phyloP scores from a whole-genome alignment of 2,888 invertebrate genomes.

The Idaea straminata region DNA sequence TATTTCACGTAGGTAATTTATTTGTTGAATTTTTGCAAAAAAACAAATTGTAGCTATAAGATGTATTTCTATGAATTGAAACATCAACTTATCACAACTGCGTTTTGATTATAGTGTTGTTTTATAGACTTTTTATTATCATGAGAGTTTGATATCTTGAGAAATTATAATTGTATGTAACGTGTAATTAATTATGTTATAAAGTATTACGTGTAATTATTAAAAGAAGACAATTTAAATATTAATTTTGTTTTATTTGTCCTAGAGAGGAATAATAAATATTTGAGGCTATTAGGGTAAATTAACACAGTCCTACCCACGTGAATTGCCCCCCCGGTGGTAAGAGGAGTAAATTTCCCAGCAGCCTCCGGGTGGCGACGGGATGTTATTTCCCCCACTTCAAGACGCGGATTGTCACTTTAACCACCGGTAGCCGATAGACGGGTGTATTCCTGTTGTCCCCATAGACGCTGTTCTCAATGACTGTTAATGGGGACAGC shows the following conservation, averaged over 20 bases:
- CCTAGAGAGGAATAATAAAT: no score
- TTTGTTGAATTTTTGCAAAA: slow-evolving; percentile 72
- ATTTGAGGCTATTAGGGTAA: not conserved
- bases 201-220: slow-evolving; percentile 80
- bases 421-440: no score
- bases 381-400: no score
- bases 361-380: no score
- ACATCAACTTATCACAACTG: slow-evolving; percentile 65
- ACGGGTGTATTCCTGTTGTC: no score
- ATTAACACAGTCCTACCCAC: no score
- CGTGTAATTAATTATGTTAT: slow-evolving; percentile 80
- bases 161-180: slow-evolving; percentile 79
- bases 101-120: slow-evolving; percentile 70
- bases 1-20: slow-evolving; percentile 64
- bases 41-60: slow-evolving; percentile 65
- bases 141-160: slow-evolving; percentile 74
- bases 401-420: no score
- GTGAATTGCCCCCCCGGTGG: no score
- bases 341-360: no score
- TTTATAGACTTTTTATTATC: slow-evolving; percentile 54
- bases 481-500: no score
- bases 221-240: slow-evolving; percentile 77
- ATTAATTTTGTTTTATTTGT: slow-evolving; percentile 44
- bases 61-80: slow-evolving; percentile 69
- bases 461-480: no score